Base-by-base conservation (phyloP, 2,797 vertebrate genomes). In the Chrosomus eos region DNA sequence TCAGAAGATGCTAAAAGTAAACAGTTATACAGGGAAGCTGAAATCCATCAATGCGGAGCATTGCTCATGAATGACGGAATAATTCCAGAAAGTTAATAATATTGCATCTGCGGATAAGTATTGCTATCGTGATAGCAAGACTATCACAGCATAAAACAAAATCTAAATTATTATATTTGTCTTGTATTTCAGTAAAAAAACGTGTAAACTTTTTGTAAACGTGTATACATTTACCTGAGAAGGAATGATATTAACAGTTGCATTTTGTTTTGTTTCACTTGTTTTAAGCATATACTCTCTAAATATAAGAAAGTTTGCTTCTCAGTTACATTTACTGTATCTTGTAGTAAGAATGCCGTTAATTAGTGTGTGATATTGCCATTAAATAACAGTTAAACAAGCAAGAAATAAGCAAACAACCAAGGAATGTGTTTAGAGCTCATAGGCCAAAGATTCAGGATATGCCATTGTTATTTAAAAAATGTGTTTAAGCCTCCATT, bases 371-470 rank as follows among this genome's bases (percentile, higher is more conserved):
- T 21, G 45, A 5, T 53, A 21, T 74, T 74, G 72, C 28, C 23
- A 55, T 74, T 74, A 74, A 53, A 53, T 74, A 66, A 36, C 5
- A 74, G 28, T 74, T 74, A 45, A 73, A 13, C 19, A 13, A 21
- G 0, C 21, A 31, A 18, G 31, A 19, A 51, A 74, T 74, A 53
- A 66, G 28, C 16, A 66, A 53, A 74, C 3, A 33, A 33, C 9
- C 28, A 72, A 72, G 14, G 16, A 72, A 6, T 72, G 16, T 48
- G 28, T 71, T 5, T 70, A 5, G 21, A 40, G 67, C 5, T 28
- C 40, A 45, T 11, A 33, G 28, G 45, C 71, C 71, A 48, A 18
- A 51, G 71, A 33, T 31, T 73, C n/a, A 72, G n/a, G 43, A 48
- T 18, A 28, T 72, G 40, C n/a, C 4, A 18, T 19, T 66, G 28